Base-by-base conservation (phyloP, 2,888 invertebrate species). In the Zootermopsis nevadensis region DNA sequence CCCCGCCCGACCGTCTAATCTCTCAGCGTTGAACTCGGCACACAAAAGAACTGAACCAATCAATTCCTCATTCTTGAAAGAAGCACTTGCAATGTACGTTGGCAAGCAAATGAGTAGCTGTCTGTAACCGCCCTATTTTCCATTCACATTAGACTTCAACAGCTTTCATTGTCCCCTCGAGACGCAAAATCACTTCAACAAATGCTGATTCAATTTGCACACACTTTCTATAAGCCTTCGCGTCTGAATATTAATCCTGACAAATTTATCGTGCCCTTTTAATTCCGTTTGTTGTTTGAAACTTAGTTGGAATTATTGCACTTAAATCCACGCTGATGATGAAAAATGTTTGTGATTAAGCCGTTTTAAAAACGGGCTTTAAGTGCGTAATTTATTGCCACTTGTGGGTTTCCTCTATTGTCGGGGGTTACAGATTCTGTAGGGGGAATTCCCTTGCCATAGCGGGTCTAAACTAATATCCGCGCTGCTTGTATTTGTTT, bases 371-470 rank as follows among this genome's bases (percentile, higher is more conserved):
- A 60, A 27, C 60, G 4, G 27, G n/a, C 60, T 12, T 60, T 27
- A 60, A 60, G n/a, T 60, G n/a, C 15, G n/a, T 60, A 60, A 60
- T 60, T 60, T 27, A 60, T 60, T 60, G 60, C 60, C 60, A 60
- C 2, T 27, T 60, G 27, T 60, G n/a, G 60, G 60, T 15, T n/a
- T 60, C 27, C 1, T 27, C 7, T n/a, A 12, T 60, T 60, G 27
- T 60, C n/a, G 6, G 60, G 27, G 60, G 1, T 27, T 60, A 2
- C 8, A 27, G n/a, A 27, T 6, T 60, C 60, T 27, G n/a, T n/a
- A 60, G 60, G 60, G 60, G 60, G n/a, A 27, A n/a, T 15, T 27
- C n/a, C 60, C 7, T 27, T 60, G 60, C 7, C 27, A 60, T n/a
- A 6, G 60, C 6, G 48, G 27, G 60, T 60, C 60, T 60, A 12